Evolutionary conservation across 2,797 vertebrate species (phyloP), one percentile per base, ranked within the genome.

Genomic region (Tragopan temminckii): DNA sequence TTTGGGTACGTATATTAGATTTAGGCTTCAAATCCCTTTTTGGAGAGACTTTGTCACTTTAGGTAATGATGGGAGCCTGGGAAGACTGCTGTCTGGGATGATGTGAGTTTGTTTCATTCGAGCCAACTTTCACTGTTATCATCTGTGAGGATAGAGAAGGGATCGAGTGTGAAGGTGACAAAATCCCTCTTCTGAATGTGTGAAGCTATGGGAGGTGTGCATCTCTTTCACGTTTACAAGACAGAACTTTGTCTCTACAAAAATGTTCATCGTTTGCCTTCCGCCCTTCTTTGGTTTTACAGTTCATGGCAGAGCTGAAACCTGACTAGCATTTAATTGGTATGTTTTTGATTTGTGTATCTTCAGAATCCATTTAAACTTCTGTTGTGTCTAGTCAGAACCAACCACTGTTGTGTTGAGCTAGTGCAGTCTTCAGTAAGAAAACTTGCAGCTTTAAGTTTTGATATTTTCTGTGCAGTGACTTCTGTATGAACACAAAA

Each of bases 351-450:
- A 43, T 7, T 68, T 27, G 36, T 78, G 25, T 79, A 67, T 15
- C 10, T 76, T 94, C 20, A 67, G 52, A 80, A 77, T 67, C 62
- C 1, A 33, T 75, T 88, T 64, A 21, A 59, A 75, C 20, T 5
- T 80, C 24, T 57, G 20, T 80, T 90, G 85, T 75, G 15, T 21
- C 43, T 58, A 1, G 61, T 67, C 70, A 21, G 18, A 74, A 43
- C 20, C 55, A 46, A 45, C 3, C 5, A 27, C 9, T 63, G 24
- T 10, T 42, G 70, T 93, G 66, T 17, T 33, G 18, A 55, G 35
- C 16, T 77, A 0, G 0, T 72, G 43, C 33, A 67, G 0, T 42
- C 9, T 2, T 2, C 43, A 36, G 23, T 64, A 78, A 75, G 5
- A 66, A 36, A 45, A 53, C 31, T 38, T 68, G 42, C 58, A 76